Evolutionary conservation across 2,113 vertebrate species (phyloP).

Genomic region (Chascanopsetta lugubris): DNA sequence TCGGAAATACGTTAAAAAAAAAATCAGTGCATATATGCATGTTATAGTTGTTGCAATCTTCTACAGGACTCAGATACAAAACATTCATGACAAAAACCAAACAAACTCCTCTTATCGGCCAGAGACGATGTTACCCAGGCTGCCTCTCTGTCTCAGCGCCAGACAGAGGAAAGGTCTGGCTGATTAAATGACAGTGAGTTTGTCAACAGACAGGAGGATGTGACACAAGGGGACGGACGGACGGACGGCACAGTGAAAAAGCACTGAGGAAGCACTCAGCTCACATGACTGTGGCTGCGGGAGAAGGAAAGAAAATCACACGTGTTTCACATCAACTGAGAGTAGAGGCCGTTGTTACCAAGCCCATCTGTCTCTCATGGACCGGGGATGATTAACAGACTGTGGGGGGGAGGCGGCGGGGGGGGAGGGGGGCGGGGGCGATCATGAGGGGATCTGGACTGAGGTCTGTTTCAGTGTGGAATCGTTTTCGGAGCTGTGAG

Average conservation of each 20-base stretch:
- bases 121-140: constrained; percentile 2
- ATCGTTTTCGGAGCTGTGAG: constrained; percentile 19
- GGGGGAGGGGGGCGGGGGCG: too few relatives aligned
- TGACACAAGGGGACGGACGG: not conserved
- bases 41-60: too few relatives aligned
- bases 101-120: constrained; percentile 16
- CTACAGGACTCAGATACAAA: too few relatives aligned
- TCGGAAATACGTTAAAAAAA: too few relatives aligned
- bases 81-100: too few relatives aligned
- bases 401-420: too few relatives aligned
- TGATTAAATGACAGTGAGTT: constrained; percentile 20
- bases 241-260: constrained; percentile 10
- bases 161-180: constrained; percentile 31
- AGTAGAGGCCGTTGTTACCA: constrained; percentile 21
- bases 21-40: too few relatives aligned
- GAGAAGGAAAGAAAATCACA: constrained; percentile 30
- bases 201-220: constrained; percentile 37
- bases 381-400: constrained; percentile 27
- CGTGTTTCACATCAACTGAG: constrained; percentile 7
- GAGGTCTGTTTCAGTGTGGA: constrained; percentile 2
- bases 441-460: not conserved
- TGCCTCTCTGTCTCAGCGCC: constrained; percentile 6
- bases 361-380: constrained; percentile 55
- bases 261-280: not conserved
- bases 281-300: constrained; percentile 41